Evolutionary conservation across 1,140 invertebrate species (phyloP), one percentile per base, ranked within the genome.

Genomic region (Mya arenaria): DNA sequence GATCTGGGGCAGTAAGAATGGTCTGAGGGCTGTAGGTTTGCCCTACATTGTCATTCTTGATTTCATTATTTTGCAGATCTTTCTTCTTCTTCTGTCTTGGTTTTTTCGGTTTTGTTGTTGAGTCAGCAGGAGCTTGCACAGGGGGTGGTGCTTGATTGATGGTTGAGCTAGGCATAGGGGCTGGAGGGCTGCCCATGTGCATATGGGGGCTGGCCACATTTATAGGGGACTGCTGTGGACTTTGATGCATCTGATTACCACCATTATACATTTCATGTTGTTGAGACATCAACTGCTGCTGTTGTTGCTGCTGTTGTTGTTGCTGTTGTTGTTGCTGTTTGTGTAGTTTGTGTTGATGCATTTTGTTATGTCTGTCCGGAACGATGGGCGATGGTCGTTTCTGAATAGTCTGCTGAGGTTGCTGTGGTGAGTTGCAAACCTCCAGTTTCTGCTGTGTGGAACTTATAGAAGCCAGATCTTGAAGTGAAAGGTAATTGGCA

Each of bases 31-130:
- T 60, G 25, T 55, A 79, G 0, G 2, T 79, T 23, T 69, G 77
- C 3, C 52, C 48, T 17, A 65, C 28, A 60, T 17, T 39, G 17
- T 78, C 74, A 36, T 0, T 28, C 39, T 78, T 78, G n/a, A 65
- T 48, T 37, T 78, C 74, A 69, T 32, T 39, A 19, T 15, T 15
- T 17, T 30, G n/a, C 25, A 48, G 56, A 44, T 85, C 86, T 39
- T 89, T 89, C 73, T 89, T 90, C 82, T 89, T 88, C 19, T 84
- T 73, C 52, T 74, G 81, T 63, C 87, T 81, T 25, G 85, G 34
- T 62, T 85, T 88, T 65, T 92, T 91, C 77, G 88, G 90, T 73
- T 91, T 91, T 19, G 90, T 89, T n/a, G 90, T 89, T 15, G 91
- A 91, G 73, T 92, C 91, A 17, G 91, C 87, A 36, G 89, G 84